Base-by-base conservation (phyloP, 1,140 invertebrate species). In the Pemphigus obesinymphae region DNA sequence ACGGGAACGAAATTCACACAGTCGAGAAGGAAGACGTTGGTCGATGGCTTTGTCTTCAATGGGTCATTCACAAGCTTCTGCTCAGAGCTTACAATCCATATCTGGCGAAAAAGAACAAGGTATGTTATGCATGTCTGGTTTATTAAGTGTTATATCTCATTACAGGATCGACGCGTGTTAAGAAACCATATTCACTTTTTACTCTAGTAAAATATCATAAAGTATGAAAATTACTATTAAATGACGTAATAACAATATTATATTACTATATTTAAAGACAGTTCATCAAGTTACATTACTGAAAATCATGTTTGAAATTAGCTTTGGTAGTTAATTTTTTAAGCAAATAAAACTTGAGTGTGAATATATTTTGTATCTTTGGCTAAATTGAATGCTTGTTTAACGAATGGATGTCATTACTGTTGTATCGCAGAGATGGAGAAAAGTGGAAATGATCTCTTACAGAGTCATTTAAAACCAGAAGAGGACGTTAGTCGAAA, bases 21-120 rank as follows among this genome's bases (percentile, higher is more conserved):
- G 58, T 40, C 61, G 50, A 82, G 93, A 94, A 85, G 95, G 95
- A 87, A 90, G 94, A 85, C 89, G 95, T 26, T 96, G 95, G 95
- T 94, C 94, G 84, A 95, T 96, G 93, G 94, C 95, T 48, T 87
- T 96, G 2, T 95, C 94, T 23, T 96, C 93, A 58, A 95, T 96
- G 93, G 95, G 95, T 3, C 94, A 96, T 86, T 95, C 94, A 3
- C 94, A 96, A 88, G 93, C 94, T 2, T 97, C 95, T 0, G 95
- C 94, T 0, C 95, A 97, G 86, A 96, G 95, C 87, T 88, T 97
- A 31, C 95, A 97, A 86, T 96, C 94, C 1, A 96, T 97, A 83
- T 91, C 92, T 29, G 94, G 93, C 20, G 94, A 95, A 85, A 88
- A 89, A 66, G 92, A 92, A 85, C 88, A 89, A 84, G 88, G 90